Evolutionary conservation across 2,113 vertebrate genomes (phyloP), one percentile per base, ranked within the genome.

Genomic region (Ammodytes marinus): DNA sequence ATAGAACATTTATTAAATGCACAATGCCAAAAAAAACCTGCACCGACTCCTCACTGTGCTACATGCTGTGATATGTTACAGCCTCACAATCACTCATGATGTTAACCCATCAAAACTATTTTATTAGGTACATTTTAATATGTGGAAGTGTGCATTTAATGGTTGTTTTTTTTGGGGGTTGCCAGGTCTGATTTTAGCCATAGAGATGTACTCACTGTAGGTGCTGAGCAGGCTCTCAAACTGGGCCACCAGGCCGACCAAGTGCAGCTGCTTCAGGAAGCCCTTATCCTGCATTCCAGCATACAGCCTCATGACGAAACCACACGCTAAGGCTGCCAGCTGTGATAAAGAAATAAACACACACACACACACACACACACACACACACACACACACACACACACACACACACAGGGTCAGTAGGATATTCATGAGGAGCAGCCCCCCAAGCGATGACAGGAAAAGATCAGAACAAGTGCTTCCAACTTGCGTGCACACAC

Each of bases 211-310:
- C 97, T 98, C 90, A 99, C 98, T 99, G 43, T 99, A 98, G 0
- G 97, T 99, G 81, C 98, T 99, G 47, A 99, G 97, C n/a, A 99
- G 95, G 74, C 98, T 97, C 93, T 99, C 98, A 69, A 98, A 99
- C 59, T 99, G 97, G 40, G 97, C 97, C 1, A 99, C 89, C 79
- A 99, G 86, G 8, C 98, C 98, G 57, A 98, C 97, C 0, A 95
- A 95, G 68, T 97, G 96, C 63, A 99, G 97, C 91, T 99, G 98
- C 74, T 93, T 95, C 10, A 99, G 94, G 91, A 99, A 99, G 74
- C 94, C 93, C 88, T 96, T 96, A 85, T 99, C 98, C 4, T 95
- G 95, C 86, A 98, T 92, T 91, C 97, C 95, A 5, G 97, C 94
- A n/a, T 98, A 97, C 53, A 99, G 37, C 74, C 96, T 97, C 94